These are phyloP conservation scores for Cephus nigrinus DNA, from an alignment of 2,888 invertebrate genomes.

Conservation along the genomic window DNA sequence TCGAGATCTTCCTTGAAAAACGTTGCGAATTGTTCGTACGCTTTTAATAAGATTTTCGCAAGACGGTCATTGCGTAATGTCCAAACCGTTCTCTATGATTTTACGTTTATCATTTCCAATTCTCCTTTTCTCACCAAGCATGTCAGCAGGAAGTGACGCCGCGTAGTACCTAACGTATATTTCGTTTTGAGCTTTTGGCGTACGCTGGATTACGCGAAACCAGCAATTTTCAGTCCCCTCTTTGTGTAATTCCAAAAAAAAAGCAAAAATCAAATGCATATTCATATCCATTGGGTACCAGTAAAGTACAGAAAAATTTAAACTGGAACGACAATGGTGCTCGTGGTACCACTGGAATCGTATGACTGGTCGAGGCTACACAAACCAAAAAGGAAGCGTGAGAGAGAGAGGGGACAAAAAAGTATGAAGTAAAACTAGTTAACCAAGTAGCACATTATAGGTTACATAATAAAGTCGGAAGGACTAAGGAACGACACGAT, in stretches of 20 bases:
- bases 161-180: background rate
- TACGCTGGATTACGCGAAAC: background rate
- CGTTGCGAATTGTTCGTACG: background rate
- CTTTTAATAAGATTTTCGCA: background rate
- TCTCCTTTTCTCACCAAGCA: background rate
- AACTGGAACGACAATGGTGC: background rate
- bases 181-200: background rate
- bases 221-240: background rate
- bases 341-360: background rate
- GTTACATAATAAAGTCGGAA: background rate
- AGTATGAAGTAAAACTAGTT: background rate
- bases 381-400: conserved; percentile 12
- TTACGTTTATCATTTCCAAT: background rate
- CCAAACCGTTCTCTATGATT: background rate
- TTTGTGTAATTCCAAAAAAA: background rate
- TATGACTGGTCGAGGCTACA: background rate
- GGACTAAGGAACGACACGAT: background rate
- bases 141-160: background rate
- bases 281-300: background rate
- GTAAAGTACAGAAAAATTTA: background rate
- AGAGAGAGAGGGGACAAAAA: conserved; percentile 13
- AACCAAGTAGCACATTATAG: conserved; percentile 10
- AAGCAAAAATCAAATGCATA: background rate
- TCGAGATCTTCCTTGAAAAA: background rate
- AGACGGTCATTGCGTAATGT: background rate